Evolutionary conservation across 1,140 invertebrate genomes (phyloP).

Genomic region (Schlechtendalia chinensis): DNA sequence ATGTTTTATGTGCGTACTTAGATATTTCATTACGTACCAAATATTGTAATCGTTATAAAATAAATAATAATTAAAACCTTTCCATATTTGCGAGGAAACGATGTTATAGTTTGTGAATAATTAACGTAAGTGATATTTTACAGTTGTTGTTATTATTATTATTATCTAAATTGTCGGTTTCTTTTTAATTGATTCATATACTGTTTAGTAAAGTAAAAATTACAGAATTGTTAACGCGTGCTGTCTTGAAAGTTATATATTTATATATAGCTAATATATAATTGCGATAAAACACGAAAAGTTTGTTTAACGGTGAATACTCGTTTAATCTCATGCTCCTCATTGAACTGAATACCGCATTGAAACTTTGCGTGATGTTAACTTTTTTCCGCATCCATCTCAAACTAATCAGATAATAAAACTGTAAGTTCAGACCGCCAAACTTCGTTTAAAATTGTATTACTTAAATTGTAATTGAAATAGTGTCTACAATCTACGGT

Average conservation of each 20-base stretch:
- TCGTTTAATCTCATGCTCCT: not conserved
- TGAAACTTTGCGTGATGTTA: conserved; percentile 12
- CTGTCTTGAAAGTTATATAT: not conserved
- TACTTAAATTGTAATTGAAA: not conserved
- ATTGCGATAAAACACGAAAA: not conserved
- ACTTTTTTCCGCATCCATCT: not conserved
- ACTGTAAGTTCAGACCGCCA: not conserved
- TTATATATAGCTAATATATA: not conserved
- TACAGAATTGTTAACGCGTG: not conserved
- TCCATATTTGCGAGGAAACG: no score
- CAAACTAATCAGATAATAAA: not conserved
- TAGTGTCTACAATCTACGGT: no score
- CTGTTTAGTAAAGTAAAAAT: not conserved
- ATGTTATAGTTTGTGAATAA: no score
- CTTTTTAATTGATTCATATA: not conserved
- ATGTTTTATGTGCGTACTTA: no score
- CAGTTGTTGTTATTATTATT: no score
- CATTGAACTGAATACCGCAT: not conserved
- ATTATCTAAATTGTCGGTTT: no score
- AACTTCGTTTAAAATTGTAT: not conserved
- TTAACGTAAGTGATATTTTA: no score
- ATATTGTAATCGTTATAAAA: no score
- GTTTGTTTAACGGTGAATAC: conserved; percentile 4
- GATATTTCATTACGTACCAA: no score
- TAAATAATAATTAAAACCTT: no score